Conservation (phyloP, 2,113 vertebrate genomes). For the Raja brachyura region DNA sequence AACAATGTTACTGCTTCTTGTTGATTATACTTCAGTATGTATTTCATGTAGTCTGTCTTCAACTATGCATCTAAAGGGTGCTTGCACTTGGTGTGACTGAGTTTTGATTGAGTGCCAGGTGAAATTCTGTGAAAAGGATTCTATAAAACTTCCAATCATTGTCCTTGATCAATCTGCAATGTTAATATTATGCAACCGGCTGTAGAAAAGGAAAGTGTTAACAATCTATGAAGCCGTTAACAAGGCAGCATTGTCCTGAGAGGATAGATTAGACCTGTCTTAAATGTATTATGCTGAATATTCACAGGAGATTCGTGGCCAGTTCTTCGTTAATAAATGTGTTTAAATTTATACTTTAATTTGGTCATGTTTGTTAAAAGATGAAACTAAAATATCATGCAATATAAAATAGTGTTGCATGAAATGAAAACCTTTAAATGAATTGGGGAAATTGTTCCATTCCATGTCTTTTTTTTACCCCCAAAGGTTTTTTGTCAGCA, state of each 20-base stretch:
- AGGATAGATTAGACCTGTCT: neutral
- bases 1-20: neutral
- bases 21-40: neutral
- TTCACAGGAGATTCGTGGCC: neutral
- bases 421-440: neutral
- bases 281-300: neutral
- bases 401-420: neutral
- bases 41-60: neutral
- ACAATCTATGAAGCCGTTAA: neutral
- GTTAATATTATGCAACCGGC: neutral
- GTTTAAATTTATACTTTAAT: neutral
- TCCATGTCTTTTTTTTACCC: neutral
- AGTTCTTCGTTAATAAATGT: neutral
- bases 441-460: neutral
- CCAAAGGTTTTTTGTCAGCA: neutral
- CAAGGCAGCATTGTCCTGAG: neutral
- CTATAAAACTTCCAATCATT: neutral
- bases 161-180: neutral
- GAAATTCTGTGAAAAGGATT: neutral
- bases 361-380: neutral
- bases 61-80: neutral
- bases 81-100: neutral
- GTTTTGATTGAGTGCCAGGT: neutral
- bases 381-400: neutral
- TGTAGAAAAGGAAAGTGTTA: neutral